Conservation (phyloP, 2,888 invertebrate species). For the Eustalomyia histrio region DNA sequence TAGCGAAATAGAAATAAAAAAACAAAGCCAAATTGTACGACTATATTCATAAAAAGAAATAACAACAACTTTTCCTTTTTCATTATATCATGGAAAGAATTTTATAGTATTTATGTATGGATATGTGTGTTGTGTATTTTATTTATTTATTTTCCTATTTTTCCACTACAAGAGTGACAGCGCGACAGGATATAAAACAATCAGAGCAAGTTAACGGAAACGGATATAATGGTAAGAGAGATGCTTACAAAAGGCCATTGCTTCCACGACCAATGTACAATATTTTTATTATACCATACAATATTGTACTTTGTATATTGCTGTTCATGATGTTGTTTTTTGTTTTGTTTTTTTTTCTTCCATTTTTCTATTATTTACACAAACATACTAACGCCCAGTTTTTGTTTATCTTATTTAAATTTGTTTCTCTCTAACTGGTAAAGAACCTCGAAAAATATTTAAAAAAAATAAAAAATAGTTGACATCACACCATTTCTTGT, state of each 20-base stretch:
- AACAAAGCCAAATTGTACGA: slow-evolving; percentile 8
- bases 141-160: slow-evolving; percentile 19
- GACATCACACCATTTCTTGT: not conserved
- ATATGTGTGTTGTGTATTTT: slow-evolving; percentile 33
- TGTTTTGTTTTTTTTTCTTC: slow-evolving; percentile 22
- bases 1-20: slow-evolving; percentile 1
- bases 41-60: slow-evolving; percentile 11
- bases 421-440: slow-evolving; percentile 5
- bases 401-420: slow-evolving; percentile 38
- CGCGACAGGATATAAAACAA: slow-evolving; percentile 77
- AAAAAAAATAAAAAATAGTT: not conserved
- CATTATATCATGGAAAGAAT: slow-evolving; percentile 28
- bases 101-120: slow-evolving; percentile 17
- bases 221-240: slow-evolving; percentile 71
- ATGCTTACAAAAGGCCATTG: slow-evolving; percentile 58
- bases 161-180: slow-evolving; percentile 64
- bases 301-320: slow-evolving; percentile 6
- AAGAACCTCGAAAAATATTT: not conserved
- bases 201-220: slow-evolving; percentile 77
- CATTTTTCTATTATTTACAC: slow-evolving; percentile 45
- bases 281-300: slow-evolving; percentile 31
- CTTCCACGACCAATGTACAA: slow-evolving; percentile 36
- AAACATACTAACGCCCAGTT: slow-evolving; percentile 46
- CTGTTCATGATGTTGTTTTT: slow-evolving; percentile 39
- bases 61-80: slow-evolving; percentile 14